phyloP scores from a whole-genome alignment of 2,113 vertebrate genomes.

The Neodontobutis hainanensis region DNA sequence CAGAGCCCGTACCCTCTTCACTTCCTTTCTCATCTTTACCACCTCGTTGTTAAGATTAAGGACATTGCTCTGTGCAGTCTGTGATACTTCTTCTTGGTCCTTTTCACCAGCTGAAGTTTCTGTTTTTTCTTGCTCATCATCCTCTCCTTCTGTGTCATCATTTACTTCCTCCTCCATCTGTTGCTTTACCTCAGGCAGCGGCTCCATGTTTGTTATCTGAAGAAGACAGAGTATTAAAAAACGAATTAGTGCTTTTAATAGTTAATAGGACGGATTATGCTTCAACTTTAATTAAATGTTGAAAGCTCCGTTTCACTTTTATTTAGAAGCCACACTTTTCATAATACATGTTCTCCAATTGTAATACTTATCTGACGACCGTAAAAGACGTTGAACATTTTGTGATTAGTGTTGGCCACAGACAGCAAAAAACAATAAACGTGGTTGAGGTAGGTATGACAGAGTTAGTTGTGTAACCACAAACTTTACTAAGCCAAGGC shows the following conservation, averaged over 20 bases:
- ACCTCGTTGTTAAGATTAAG: constrained; percentile 85
- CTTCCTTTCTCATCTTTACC: constrained; percentile 95
- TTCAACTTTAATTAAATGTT: too few relatives aligned
- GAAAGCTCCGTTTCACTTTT: too few relatives aligned
- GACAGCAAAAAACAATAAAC: constrained; percentile 44
- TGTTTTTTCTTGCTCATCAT: neutral
- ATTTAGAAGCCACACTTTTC: too few relatives aligned
- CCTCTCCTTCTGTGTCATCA: neutral
- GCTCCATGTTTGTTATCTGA: constrained; percentile 41
- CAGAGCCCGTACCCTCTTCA: constrained; percentile 88
- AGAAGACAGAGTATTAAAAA: constrained; percentile 1
- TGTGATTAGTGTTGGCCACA: neutral
- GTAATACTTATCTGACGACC: neutral
- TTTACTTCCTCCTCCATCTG: neutral
- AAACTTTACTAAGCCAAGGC: rapidly evolving
- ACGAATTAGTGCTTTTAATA: too few relatives aligned
- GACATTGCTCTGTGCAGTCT: constrained; percentile 24
- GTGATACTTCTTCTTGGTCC: neutral
- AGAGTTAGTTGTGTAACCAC: neutral
- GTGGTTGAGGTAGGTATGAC: constrained; percentile 43
- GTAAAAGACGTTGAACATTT: too few relatives aligned
- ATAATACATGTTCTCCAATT: too few relatives aligned
- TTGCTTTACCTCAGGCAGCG: constrained; percentile 20
- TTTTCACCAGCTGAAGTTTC: neutral
- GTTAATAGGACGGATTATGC: too few relatives aligned